Evolutionary conservation across 1,140 invertebrate species (phyloP).

Genomic region (Procambarus virginalis): DNA sequence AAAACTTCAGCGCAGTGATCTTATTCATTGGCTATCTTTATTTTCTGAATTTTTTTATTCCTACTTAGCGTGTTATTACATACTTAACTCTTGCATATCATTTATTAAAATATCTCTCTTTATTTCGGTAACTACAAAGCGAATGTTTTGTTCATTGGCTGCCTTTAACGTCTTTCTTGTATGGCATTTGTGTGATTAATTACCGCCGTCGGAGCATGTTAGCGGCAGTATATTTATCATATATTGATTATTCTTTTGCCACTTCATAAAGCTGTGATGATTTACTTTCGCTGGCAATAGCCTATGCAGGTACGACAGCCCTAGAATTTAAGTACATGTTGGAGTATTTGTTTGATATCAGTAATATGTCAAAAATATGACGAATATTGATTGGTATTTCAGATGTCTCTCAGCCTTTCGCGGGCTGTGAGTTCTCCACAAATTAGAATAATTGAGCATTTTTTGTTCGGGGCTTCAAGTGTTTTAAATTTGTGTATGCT

Average conservation of each 20-base stretch:
- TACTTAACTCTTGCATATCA: not conserved
- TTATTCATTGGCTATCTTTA: not conserved
- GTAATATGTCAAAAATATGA: not conserved
- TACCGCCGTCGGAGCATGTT: not conserved
- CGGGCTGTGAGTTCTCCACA: not conserved
- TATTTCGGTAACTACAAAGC: too few relatives aligned
- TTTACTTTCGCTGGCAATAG: not conserved
- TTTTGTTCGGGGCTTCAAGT: not conserved
- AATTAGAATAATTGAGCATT: not conserved
- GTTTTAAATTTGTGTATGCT: too few relatives aligned
- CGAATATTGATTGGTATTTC: not conserved
- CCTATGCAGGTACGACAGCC: not conserved
- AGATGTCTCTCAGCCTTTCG: not conserved
- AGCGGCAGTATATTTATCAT: not conserved
- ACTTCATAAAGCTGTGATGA: not conserved
- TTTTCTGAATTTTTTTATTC: not conserved
- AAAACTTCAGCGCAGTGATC: too few relatives aligned
- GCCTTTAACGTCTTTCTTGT: not conserved
- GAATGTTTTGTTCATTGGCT: not conserved
- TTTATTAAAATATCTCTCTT: too few relatives aligned
- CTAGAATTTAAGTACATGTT: not conserved
- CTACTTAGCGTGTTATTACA: too few relatives aligned
- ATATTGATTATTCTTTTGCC: not conserved
- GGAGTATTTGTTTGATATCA: constrained; percentile 9
- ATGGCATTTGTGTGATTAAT: constrained; percentile 6